Evolutionary conservation across 2,888 invertebrate genomes (phyloP).

Genomic region (Phasia obesa): DNA sequence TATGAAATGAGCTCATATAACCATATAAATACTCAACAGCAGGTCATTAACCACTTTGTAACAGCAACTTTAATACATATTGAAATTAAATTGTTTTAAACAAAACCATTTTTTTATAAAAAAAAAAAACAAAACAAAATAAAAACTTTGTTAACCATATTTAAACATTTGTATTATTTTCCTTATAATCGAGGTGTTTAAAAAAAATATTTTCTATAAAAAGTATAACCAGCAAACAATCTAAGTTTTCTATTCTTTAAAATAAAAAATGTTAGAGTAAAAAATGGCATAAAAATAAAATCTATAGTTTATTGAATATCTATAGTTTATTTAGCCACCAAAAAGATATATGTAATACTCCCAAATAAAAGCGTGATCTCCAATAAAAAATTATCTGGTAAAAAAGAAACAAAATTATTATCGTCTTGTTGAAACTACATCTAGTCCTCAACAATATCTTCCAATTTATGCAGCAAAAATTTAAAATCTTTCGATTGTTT

Average conservation of each 20-base stretch:
- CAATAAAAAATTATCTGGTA: too few relatives aligned
- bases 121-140: slow-evolving; percentile 14
- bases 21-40: slow-evolving; percentile 60
- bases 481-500: too few relatives aligned
- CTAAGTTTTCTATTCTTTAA: background rate
- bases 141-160: slow-evolving; percentile 63
- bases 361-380: too few relatives aligned
- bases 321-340: too few relatives aligned
- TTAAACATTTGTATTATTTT: slow-evolving; percentile 61
- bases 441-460: too few relatives aligned
- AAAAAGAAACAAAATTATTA: too few relatives aligned
- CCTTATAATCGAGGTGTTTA: slow-evolving; percentile 36
- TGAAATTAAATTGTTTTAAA: slow-evolving; percentile 57
- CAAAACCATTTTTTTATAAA: background rate
- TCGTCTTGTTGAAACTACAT: too few relatives aligned
- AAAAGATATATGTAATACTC: too few relatives aligned
- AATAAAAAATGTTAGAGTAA: too few relatives aligned
- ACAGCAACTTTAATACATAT: slow-evolving; percentile 60
- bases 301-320: too few relatives aligned
- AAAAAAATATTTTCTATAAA: background rate
- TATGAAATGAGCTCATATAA: slow-evolving; percentile 69
- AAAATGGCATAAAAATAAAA: too few relatives aligned
- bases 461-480: too few relatives aligned
- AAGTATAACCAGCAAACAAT: slow-evolving; percentile 20
- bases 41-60: slow-evolving; percentile 70